These are phyloP conservation scores for Meliscaeva auricollis DNA, from an alignment of 2,888 invertebrate genomes.

Conservation along the genomic window DNA sequence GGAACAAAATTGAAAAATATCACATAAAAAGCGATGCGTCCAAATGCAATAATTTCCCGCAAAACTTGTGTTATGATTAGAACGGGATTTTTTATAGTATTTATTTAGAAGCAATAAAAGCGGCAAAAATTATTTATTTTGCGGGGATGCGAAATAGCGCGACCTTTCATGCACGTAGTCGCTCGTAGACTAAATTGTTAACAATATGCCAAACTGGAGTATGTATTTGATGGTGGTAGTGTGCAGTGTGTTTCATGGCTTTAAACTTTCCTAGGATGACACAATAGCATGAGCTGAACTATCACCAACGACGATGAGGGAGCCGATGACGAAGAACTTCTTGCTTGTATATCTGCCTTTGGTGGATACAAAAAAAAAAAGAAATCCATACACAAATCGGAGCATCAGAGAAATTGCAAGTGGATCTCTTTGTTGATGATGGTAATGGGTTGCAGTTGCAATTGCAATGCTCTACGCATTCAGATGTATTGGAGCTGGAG, in stretches of 20 bases:
- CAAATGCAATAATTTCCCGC: constrained; percentile 37
- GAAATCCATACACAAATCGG: constrained; percentile 64
- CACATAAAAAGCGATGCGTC: constrained; percentile 59
- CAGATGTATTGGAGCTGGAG: constrained; percentile 63
- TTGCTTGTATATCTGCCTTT: constrained; percentile 60
- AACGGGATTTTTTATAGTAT: constrained; percentile 38
- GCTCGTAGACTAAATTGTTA: constrained; percentile 83
- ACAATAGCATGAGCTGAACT: constrained; percentile 69
- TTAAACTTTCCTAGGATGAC: constrained; percentile 70
- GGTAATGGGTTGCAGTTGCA: constrained; percentile 53
- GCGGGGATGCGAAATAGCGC: constrained; percentile 80
- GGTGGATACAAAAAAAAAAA: constrained; percentile 25
- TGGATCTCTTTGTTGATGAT: constrained; percentile 69
- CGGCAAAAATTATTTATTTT: constrained; percentile 79
- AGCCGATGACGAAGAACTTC: constrained; percentile 62
- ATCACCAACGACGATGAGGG: constrained; percentile 52
- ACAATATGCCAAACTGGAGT: constrained; percentile 72
- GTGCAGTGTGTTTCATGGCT: constrained; percentile 64
- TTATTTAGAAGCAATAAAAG: constrained; percentile 78
- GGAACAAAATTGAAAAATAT: constrained; percentile 50
- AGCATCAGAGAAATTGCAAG: constrained; percentile 65
- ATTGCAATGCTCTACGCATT: constrained; percentile 2
- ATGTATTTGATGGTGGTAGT: constrained; percentile 65
- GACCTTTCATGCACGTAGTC: constrained; percentile 84
- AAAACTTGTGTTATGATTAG: constrained; percentile 38